A percentile compares a stretch with the other conserved stretches of the same genome.
Evolutionary conservation across 2,888 invertebrate genomes (phyloP).

Genomic region (Noctuana brunneofusca): DNA sequence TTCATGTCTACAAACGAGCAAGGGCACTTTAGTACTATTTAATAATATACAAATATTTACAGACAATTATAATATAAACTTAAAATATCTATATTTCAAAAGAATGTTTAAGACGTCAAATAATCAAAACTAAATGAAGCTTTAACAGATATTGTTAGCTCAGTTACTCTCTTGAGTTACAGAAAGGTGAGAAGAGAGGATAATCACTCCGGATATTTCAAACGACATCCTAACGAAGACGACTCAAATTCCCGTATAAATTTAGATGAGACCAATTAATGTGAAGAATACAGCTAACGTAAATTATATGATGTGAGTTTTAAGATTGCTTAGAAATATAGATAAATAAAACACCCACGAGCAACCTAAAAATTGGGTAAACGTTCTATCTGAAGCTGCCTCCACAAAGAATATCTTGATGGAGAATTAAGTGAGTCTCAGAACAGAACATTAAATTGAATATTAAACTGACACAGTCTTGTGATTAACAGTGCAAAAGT

Average conservation of each 20-base stretch:
- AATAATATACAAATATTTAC: too few relatives aligned
- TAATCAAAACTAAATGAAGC: neutral
- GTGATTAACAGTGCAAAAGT: neutral
- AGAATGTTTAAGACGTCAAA: neutral
- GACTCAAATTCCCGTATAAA: constrained; percentile 9
- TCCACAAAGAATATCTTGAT: neutral
- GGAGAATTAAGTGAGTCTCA: neutral
- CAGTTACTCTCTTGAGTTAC: neutral
- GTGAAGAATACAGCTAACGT: neutral
- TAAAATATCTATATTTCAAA: neutral
- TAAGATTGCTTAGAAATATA: too few relatives aligned
- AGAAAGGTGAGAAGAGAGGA: constrained; percentile 19
- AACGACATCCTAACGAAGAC: constrained; percentile 10
- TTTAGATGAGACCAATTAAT: constrained; percentile 8
- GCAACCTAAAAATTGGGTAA: neutral
- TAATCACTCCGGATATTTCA: constrained; percentile 21
- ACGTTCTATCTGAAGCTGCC: neutral
- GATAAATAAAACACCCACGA: too few relatives aligned
- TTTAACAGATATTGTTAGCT: constrained; percentile 13
- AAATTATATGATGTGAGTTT: too few relatives aligned
- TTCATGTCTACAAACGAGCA: too few relatives aligned
- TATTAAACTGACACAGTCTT: too few relatives aligned
- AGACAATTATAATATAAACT: neutral
- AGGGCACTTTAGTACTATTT: too few relatives aligned
- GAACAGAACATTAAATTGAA: neutral